Conservation (phyloP, 2,797 vertebrate genomes). For the Mus spretus region DNA sequence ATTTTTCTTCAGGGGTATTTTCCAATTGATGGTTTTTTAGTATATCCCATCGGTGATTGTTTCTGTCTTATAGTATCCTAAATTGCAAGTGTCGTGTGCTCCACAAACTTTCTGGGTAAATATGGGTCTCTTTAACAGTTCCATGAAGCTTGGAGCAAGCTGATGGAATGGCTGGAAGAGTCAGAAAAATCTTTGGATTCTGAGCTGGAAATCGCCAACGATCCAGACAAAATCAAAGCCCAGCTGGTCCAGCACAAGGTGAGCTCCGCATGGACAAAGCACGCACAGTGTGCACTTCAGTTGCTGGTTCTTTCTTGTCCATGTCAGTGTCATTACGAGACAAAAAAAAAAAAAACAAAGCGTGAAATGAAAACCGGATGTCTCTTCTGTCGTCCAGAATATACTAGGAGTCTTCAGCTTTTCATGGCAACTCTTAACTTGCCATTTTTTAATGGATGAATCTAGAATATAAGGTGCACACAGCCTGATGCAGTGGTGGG, state of each 20-base stretch:
- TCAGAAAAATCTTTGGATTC: conserved; percentile 96
- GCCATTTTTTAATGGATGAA: background rate
- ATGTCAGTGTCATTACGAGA: conserved; percentile 26
- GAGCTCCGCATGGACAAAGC: conserved; percentile 74
- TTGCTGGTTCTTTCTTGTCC: background rate
- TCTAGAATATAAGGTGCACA: background rate
- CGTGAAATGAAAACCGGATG: background rate
- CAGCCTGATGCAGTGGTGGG: no score
- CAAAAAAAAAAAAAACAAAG: background rate
- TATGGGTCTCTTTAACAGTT: conserved; percentile 90
- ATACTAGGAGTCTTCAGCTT: conserved; percentile 17
- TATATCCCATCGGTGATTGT: background rate
- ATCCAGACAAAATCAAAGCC: conserved; percentile 98
- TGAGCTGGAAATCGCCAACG: conserved; percentile 98
- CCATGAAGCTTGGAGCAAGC: conserved; percentile 97
- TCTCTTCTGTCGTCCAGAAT: background rate
- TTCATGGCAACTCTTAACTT: background rate
- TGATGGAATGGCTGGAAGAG: conserved; percentile 98
- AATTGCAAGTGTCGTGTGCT: background rate
- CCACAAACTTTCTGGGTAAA: background rate
- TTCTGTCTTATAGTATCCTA: conserved; percentile 15
- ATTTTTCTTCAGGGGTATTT: conserved; percentile 8
- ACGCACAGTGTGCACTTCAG: background rate
- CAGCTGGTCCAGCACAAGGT: conserved; percentile 98
- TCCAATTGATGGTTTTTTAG: background rate